Percentiles rank a stretch among this genome's conserved stretches.
Evolutionary conservation across 2,797 vertebrate genomes (phyloP).

Genomic region (Rachycentron canadum): DNA sequence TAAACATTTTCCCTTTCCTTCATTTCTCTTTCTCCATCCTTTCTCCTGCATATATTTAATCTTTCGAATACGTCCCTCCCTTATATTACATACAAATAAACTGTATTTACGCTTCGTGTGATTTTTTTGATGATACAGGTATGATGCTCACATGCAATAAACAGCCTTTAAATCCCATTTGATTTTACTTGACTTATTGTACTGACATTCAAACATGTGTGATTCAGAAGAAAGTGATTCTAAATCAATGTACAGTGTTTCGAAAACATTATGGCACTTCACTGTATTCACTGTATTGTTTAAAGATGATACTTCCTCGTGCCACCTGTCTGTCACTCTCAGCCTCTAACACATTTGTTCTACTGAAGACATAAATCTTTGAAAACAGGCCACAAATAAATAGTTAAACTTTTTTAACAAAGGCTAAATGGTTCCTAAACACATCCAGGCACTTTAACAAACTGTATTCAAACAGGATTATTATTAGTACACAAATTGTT

Average conservation of each 20-base stretch:
- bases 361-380: background rate
- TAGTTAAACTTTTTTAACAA: background rate
- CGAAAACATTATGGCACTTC: background rate
- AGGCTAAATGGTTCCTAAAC: background rate
- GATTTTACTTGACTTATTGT: background rate
- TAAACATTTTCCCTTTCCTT: constrained; percentile 25
- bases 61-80: background rate
- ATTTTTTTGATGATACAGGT: background rate
- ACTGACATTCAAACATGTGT: background rate
- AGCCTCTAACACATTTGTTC: background rate
- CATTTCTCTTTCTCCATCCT: background rate
- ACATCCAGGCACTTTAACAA: background rate
- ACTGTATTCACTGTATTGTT: too few relatives aligned
- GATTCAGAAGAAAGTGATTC: background rate
- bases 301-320: background rate
- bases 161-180: background rate
- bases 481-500: too few relatives aligned
- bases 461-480: background rate
- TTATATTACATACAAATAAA: constrained; percentile 11
- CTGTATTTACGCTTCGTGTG: background rate
- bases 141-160: background rate
- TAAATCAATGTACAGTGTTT: background rate
- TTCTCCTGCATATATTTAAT: background rate
- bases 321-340: background rate
- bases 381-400: background rate